Evolutionary conservation across 2,797 vertebrate species (phyloP).

Genomic region (Ispidina lecontei): DNA sequence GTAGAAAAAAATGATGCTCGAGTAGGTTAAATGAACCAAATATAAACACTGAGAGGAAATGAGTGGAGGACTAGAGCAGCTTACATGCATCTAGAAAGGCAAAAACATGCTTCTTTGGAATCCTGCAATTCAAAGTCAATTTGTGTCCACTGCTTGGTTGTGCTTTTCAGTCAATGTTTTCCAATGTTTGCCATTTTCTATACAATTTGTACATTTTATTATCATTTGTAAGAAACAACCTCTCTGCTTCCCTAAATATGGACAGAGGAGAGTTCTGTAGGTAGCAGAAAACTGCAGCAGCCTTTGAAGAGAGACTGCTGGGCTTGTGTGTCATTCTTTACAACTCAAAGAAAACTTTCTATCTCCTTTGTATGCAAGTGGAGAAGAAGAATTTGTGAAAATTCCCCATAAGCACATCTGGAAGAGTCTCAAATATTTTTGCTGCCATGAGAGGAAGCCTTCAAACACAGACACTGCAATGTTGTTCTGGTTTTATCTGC

Average conservation of each 20-base stretch:
- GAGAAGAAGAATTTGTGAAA: neutral
- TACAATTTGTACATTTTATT: neutral
- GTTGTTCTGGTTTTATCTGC: neutral
- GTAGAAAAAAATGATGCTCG: neutral
- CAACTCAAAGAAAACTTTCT: neutral
- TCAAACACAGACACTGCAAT: neutral
- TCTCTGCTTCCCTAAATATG: neutral
- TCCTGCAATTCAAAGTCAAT: neutral
- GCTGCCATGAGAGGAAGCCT: neutral
- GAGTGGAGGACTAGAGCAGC: neutral
- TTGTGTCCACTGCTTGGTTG: neutral
- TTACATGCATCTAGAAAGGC: neutral
- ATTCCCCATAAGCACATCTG: neutral
- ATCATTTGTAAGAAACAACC: neutral
- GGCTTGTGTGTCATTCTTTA: neutral
- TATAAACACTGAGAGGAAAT: slow-evolving; percentile 7
- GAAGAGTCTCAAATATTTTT: neutral
- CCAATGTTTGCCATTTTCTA: neutral
- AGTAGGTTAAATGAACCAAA: slow-evolving; percentile 1
- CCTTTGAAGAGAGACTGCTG: neutral
- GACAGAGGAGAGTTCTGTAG: neutral
- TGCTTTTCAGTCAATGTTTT: neutral
- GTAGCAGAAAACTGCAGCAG: neutral
- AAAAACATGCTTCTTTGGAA: neutral
- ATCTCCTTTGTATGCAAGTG: neutral